Conservation (phyloP, 2,113 vertebrate genomes). For the Gyps fulvus region DNA sequence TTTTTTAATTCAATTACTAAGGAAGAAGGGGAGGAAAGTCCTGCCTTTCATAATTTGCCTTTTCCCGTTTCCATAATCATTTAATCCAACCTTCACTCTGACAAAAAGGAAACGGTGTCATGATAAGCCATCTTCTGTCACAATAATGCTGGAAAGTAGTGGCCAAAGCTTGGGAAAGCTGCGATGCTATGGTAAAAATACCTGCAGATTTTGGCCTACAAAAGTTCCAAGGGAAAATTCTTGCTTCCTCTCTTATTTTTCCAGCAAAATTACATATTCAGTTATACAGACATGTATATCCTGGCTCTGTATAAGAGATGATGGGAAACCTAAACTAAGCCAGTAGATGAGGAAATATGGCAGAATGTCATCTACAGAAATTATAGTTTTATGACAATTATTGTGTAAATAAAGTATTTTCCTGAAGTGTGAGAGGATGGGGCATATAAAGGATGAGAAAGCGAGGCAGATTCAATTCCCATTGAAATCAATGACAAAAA, state of each 20-base stretch:
- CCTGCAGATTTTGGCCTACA: background rate
- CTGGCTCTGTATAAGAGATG: background rate
- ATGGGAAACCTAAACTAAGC: background rate
- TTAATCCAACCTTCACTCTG: background rate
- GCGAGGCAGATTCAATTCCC: background rate
- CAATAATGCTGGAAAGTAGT: background rate
- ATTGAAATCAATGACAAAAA: background rate
- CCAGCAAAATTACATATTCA: background rate
- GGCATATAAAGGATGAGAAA: background rate
- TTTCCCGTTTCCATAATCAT: background rate
- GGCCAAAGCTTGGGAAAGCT: background rate
- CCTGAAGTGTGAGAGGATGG: background rate
- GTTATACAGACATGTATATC: background rate
- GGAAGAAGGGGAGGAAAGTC: background rate
- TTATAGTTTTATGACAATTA: background rate
- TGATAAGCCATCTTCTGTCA: background rate
- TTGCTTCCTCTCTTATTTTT: background rate
- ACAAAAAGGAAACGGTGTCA: background rate
- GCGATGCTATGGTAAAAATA: background rate
- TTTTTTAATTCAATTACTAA: constrained; percentile 4
- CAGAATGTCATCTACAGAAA: background rate
- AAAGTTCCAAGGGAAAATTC: background rate
- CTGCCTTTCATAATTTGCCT: background rate
- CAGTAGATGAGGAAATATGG: background rate
- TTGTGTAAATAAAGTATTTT: background rate